A percentile compares a stretch with the other conserved stretches of the same genome.
phyloP scores from a whole-genome alignment of 2,113 vertebrate genomes.

The Hemichromis elongatus region DNA sequence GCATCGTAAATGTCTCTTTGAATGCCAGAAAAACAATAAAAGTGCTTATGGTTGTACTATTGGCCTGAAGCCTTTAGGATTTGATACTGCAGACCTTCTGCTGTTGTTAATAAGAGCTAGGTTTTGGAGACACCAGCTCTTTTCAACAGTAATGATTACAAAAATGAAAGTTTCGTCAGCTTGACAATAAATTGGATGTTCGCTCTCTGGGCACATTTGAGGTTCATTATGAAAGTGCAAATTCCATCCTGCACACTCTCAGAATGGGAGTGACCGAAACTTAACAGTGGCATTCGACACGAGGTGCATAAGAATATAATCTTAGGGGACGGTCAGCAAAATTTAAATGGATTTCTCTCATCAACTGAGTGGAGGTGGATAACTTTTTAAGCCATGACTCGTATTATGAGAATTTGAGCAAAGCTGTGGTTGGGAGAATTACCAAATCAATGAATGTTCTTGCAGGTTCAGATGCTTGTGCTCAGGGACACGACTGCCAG shows the following conservation, averaged over 20 bases:
- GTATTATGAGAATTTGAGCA: not conserved
- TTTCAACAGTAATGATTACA: not conserved
- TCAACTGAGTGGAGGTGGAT: not conserved
- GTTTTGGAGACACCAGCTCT: not conserved
- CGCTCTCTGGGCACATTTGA: not conserved
- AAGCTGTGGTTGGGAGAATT: not conserved
- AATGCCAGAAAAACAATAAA: not conserved
- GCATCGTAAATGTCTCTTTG: not conserved
- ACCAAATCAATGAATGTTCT: not conserved
- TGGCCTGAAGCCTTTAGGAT: not conserved
- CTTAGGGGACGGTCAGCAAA: not conserved
- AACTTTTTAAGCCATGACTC: not conserved
- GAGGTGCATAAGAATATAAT: not conserved
- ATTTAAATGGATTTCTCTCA: not conserved
- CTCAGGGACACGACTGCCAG: conserved; percentile 70
- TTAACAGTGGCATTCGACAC: not conserved
- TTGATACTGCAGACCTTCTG: fast-evolving
- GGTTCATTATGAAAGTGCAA: not conserved
- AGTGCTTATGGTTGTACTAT: not conserved
- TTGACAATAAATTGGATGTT: not conserved
- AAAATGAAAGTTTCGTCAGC: not conserved
- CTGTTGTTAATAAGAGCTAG: not conserved
- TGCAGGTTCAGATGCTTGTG: conserved; percentile 63
- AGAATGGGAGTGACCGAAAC: not conserved
- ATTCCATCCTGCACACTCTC: not conserved